phyloP scores from a whole-genome alignment of 1,140 invertebrate genomes.

The Heliconius nattereri region DNA sequence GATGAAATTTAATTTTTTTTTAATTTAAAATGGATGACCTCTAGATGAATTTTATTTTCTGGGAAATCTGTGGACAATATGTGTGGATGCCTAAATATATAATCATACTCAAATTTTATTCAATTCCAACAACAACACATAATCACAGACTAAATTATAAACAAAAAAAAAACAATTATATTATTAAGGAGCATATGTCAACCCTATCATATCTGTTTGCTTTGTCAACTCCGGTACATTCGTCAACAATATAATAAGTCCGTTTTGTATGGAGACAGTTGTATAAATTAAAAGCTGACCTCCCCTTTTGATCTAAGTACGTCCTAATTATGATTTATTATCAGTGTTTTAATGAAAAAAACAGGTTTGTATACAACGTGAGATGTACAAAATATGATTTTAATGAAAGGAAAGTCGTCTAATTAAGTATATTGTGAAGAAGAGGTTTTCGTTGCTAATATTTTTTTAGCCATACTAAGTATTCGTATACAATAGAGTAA shows the following conservation, averaged over 20 bases:
- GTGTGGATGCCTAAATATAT: too few species aligned
- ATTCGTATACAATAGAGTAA: neutral
- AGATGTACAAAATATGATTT: neutral
- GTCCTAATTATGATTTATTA: neutral
- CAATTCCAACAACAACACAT: too few species aligned
- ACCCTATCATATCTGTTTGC: conserved; percentile 1
- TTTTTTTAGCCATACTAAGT: neutral
- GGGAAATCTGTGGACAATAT: too few species aligned
- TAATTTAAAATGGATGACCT: too few species aligned
- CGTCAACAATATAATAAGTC: conserved; percentile 21
- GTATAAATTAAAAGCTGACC: neutral
- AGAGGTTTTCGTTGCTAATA: neutral
- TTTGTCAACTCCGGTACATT: neutral
- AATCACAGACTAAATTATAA: neutral
- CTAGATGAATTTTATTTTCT: too few species aligned
- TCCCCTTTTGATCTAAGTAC: neutral
- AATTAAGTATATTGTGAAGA: neutral
- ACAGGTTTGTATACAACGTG: neutral
- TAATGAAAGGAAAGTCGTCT: neutral
- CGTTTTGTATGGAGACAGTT: conserved; percentile 10
- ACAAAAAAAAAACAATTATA: neutral
- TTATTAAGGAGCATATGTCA: neutral
- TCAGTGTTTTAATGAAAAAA: neutral
- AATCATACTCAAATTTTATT: too few species aligned
- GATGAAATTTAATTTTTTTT: too few species aligned